Conservation (phyloP, 2,797 vertebrate genomes). For the Tenualosa ilisha region DNA sequence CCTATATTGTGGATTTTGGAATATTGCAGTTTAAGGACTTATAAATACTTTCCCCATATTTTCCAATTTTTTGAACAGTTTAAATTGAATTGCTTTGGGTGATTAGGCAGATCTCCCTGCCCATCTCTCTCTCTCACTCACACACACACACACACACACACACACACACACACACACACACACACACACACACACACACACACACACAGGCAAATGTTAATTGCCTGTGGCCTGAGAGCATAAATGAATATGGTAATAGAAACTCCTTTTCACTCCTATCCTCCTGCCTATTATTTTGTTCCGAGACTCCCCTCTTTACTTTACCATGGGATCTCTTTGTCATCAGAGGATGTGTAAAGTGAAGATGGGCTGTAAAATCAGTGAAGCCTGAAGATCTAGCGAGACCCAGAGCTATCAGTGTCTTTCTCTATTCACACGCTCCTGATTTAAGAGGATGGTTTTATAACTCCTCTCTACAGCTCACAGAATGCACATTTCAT, state of each 20-base stretch:
- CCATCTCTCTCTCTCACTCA: neutral
- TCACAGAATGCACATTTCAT: neutral
- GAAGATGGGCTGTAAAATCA: neutral
- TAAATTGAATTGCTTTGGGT: neutral
- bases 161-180: neutral
- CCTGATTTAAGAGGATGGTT: conserved; percentile 12
- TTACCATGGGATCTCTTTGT: conserved; percentile 20
- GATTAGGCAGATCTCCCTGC: neutral
- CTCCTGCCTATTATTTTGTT: neutral
- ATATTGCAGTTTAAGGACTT: neutral
- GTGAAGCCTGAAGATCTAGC: conserved; percentile 3
- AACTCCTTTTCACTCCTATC: neutral
- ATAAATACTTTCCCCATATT: neutral
- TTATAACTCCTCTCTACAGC: neutral
- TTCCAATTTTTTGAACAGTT: neutral
- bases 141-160: neutral
- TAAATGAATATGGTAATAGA: neutral
- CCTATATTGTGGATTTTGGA: neutral
- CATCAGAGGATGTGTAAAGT: neutral
- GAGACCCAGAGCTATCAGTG: conserved; percentile 11
- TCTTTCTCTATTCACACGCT: neutral
- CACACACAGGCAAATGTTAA: neutral
- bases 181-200: neutral
- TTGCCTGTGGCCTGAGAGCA: neutral
- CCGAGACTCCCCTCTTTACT: neutral